Evolutionary conservation across 2,797 vertebrate species (phyloP).

Genomic region (Iguana delicatissima): DNA sequence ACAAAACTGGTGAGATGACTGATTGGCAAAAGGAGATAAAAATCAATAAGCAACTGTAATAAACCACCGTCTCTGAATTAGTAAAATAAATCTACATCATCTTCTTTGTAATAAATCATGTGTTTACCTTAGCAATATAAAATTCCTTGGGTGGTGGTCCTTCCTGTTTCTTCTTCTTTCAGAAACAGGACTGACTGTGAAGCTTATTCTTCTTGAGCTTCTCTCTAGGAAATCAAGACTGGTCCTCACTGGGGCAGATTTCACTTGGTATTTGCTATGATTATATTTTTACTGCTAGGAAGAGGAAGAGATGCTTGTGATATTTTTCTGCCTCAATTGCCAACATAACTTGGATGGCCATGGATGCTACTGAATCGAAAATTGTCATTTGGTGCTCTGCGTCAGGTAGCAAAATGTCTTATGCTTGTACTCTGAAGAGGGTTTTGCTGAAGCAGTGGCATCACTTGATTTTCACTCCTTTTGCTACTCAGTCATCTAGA

Average conservation of each 20-base stretch:
- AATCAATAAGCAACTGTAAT: slow-evolving; percentile 24
- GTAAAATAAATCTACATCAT: slow-evolving; percentile 10
- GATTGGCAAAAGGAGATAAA: slow-evolving; percentile 1
- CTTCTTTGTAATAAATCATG: background rate
- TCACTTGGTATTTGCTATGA: background rate
- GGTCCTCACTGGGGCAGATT: background rate
- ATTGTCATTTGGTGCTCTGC: too few species aligned
- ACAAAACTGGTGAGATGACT: background rate
- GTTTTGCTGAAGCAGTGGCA: background rate
- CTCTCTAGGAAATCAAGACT: background rate
- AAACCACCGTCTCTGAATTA: slow-evolving; percentile 6
- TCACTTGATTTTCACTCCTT: too few species aligned
- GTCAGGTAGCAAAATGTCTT: too few species aligned
- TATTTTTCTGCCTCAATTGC: background rate
- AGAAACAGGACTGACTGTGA: background rate
- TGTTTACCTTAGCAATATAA: slow-evolving; percentile 1
- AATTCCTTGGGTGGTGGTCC: background rate
- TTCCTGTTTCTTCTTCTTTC: background rate
- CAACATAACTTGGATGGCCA: background rate
- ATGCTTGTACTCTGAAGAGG: too few species aligned
- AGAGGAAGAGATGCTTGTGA: background rate
- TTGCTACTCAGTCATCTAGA: too few species aligned
- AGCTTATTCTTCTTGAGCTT: background rate
- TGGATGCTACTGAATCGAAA: too few species aligned
- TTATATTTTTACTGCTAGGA: background rate